phyloP scores from a whole-genome alignment of 2,888 invertebrate species.

The Cataglyphis altisquamis region DNA sequence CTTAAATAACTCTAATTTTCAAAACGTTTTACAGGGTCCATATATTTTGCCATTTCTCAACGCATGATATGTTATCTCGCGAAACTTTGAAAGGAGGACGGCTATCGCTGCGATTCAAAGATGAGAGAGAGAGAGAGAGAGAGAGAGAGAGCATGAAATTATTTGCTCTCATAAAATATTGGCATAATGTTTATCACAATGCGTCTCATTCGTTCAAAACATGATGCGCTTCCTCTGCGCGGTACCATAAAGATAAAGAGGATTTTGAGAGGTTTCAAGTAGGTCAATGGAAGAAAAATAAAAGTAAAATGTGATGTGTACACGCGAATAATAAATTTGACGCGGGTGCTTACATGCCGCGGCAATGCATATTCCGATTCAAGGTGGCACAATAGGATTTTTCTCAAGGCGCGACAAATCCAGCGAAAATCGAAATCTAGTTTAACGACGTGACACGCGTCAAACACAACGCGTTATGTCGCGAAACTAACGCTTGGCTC shows the following conservation, averaged over 20 bases:
- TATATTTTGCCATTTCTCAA: background rate
- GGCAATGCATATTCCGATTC: conserved; percentile 6
- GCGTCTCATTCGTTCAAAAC: conserved; percentile 7
- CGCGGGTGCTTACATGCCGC: conserved; percentile 7
- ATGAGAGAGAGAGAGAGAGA: too few relatives aligned
- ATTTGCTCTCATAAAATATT: conserved; percentile 9
- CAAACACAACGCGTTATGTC: background rate
- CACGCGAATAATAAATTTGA: conserved; percentile 22
- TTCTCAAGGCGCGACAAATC: conserved; percentile 1
- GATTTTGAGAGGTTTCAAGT: conserved; percentile 17
- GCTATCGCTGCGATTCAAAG: background rate
- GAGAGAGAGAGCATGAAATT: background rate
- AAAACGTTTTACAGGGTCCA: background rate
- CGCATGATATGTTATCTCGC: background rate
- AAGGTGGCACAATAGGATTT: background rate
- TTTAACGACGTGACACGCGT: background rate
- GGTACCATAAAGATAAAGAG: conserved; percentile 39
- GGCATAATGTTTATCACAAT: conserved; percentile 4
- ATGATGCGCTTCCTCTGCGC: background rate
- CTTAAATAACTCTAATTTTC: background rate
- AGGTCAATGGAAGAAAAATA: conserved; percentile 8
- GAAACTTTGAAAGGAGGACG: background rate
- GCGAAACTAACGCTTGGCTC: conserved; percentile 31
- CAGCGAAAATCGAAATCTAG: background rate
- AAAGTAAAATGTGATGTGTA: background rate